Base-by-base conservation (phyloP, 2,797 vertebrate genomes). In the Falco novaeseelandiae region DNA sequence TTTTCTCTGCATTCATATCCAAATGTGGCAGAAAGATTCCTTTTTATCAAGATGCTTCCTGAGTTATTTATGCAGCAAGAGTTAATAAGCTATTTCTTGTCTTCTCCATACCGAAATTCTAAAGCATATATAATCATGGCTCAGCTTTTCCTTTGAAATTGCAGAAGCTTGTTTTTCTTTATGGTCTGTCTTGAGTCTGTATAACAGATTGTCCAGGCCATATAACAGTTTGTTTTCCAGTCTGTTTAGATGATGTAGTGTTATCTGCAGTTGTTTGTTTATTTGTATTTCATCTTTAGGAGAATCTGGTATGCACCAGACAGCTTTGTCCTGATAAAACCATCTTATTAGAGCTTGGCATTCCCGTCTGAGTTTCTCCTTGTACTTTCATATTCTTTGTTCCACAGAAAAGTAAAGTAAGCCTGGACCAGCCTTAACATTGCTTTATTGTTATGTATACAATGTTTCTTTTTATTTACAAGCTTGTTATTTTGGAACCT, bases 231-330 rank as follows among this genome's bases (percentile, higher is more conserved):
- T 95, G 93, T 91, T 96, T 96, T 95, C 51, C 58, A 96, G 94
- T 96, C 93, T 95, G 94, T 90, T 96, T 91, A 94, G 91, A 94
- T 72, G 83, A 94, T 66, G 72, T 42, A 86, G 72, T 55, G 46
- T 66, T 95, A 89, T 93, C 83, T 96, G 77, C 80, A 89, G 95
- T 97, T 96, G 89, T 95, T 97, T 95, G 67, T 96, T 96, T 96
- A 79, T 91, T 96, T 93, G 83, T 95, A 59, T 96, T 95, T 93
- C 89, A 95, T 96, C 80, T 95, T 96, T 76, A 93, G 85, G 40
- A 88, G 80, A 95, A 96, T 94, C 91, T 96, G 73, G 85, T 95
- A 90, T 87, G 87, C 73, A 90, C 27, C 51, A 93, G 92, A 89
- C 88, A 96, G 81, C 51, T 92, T 86, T 91, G 72, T 88, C 76